Evolutionary conservation across 2,888 invertebrate species (phyloP), one percentile per base, ranked within the genome.

Genomic region (Drosophila kuntzei): DNA sequence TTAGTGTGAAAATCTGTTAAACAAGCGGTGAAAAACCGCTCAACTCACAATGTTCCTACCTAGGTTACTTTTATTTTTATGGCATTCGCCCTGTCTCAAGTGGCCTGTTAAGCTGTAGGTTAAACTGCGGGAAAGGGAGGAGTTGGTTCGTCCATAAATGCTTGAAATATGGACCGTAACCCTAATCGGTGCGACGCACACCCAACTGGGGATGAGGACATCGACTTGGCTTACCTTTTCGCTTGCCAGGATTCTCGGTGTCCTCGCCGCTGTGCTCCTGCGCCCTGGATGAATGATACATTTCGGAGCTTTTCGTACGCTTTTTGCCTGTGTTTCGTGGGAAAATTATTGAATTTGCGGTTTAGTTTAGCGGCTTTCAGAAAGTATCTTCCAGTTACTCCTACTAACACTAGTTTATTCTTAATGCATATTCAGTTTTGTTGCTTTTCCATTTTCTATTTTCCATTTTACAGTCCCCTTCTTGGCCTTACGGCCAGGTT

Each of bases 211-310:
- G 72, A 69, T 72, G 67, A 58, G 72, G 62, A 60, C 60, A 64
- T 70, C 65, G 67, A 55, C 71, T 73, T 76, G 74, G 71, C 83
- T 84, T 80, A 92, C 92, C 92, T 92, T 92, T 92, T 85, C 92
- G 91, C 78, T 92, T 92, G 75, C 92, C 91, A 43, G 92, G 91
- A 90, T 91, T 92, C 87, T 92, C 92, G 70, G 89, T 80, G 77
- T 92, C 92, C 80, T 91, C 92, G 80, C 90, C 90, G 74, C 89
- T 89, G 82, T 91, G 84, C 61, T 90, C 89, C 79, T 89, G 88
- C 50, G 86, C 90, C 79, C 91, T 89, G 63, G 91, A 86, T 70
- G 91, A 91, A 85, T 91, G 92, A 88, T 91, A 90, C 64, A 89
- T 80, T 80, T 92, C 92, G 41, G 90, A 90, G 80, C 90, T 90